A percentile compares a stretch with the other conserved stretches of the same genome.
phyloP scores from a whole-genome alignment of 2,113 vertebrate species.

The Fukomys damarensis region DNA sequence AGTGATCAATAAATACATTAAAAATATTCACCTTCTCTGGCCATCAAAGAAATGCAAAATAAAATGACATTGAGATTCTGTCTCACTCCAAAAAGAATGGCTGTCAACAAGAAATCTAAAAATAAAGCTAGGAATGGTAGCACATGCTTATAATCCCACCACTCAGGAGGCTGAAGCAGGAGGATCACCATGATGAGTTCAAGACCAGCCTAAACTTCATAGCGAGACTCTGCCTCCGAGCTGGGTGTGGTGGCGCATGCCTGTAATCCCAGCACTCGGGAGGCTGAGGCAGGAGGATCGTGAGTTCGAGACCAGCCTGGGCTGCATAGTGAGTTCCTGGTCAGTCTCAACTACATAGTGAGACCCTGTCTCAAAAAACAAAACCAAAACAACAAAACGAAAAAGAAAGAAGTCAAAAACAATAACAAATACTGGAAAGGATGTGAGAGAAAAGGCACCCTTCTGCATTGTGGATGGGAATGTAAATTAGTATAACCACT shows the following conservation, averaged over 20 bases:
- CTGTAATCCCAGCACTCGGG: background rate
- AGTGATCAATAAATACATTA: background rate
- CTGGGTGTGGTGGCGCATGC: too few relatives aligned
- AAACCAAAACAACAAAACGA: background rate
- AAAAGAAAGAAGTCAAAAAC: background rate
- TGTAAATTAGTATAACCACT: background rate
- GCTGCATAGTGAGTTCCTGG: background rate
- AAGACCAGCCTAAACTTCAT: too few relatives aligned
- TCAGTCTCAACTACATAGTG: background rate
- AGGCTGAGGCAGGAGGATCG: background rate
- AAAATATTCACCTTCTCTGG: background rate
- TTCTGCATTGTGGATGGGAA: background rate
- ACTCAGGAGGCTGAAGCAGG: too few relatives aligned
- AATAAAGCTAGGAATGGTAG: background rate
- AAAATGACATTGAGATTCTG: background rate
- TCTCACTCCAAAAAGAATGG: background rate
- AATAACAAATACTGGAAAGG: background rate
- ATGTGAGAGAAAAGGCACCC: background rate
- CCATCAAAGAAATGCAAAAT: background rate
- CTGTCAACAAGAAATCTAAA: background rate
- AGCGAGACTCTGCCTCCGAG: too few relatives aligned
- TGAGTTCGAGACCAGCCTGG: too few relatives aligned
- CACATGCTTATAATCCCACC: too few relatives aligned
- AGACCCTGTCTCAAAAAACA: background rate
- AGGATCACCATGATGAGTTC: too few relatives aligned